A percentile compares a stretch with the other conserved stretches of the same genome.
These are phyloP conservation scores for Myotis findleyi DNA, from an alignment of 2,797 vertebrate genomes.

Conservation along the genomic window DNA sequence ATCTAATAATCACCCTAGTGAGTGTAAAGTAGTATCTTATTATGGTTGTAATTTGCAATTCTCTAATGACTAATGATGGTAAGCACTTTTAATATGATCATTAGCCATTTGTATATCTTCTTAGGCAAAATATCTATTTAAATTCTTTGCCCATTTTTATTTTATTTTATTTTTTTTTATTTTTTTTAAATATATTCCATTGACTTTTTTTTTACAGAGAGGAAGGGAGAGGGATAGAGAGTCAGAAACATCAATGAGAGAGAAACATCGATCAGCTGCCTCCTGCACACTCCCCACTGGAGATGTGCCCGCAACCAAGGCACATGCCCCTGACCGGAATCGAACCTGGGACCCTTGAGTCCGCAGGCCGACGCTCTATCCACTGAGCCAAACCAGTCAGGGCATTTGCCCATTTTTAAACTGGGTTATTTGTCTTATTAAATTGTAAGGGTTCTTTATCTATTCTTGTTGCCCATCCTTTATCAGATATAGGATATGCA, in stretches of 20 bases:
- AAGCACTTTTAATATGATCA: neutral
- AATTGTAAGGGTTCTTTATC: neutral
- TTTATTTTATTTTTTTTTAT: too few relatives aligned
- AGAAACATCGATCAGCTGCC: too few relatives aligned
- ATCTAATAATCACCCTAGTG: neutral
- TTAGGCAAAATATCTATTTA: neutral
- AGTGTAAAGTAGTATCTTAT: neutral
- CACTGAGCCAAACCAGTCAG: too few relatives aligned
- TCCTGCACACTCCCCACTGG: too few relatives aligned
- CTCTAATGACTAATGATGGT: neutral
- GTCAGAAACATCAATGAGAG: too few relatives aligned
- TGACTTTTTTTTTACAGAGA: too few relatives aligned
- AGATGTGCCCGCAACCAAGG: too few relatives aligned
- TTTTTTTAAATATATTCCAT: too few relatives aligned
- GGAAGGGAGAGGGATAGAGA: too few relatives aligned
- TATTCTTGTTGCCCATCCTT: neutral
- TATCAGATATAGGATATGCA: neutral
- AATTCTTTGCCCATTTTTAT: neutral
- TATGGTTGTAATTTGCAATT: neutral
- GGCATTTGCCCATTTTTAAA: neutral
- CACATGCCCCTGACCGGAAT: too few relatives aligned
- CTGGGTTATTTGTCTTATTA: neutral
- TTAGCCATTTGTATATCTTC: neutral
- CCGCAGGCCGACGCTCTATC: too few relatives aligned
- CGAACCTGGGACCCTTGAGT: too few relatives aligned